phyloP scores from a whole-genome alignment of 2,113 vertebrate genomes.

The Bothrops jararaca region DNA sequence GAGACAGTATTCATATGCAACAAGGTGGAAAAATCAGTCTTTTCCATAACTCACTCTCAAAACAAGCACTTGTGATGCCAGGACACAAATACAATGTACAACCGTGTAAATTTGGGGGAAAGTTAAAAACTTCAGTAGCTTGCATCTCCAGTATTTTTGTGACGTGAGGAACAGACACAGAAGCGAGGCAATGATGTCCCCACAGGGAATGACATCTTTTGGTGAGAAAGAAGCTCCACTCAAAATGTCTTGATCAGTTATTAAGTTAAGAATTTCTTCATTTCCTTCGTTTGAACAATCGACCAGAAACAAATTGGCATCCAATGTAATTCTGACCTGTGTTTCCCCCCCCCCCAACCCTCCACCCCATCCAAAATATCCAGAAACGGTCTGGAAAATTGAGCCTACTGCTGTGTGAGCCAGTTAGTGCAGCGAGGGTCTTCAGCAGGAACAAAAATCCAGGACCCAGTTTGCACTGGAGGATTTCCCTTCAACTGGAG shows the following conservation, averaged over 20 bases:
- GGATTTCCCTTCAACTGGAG: neutral
- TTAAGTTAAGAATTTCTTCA: constrained; percentile 14
- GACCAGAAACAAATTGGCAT: constrained; percentile 30
- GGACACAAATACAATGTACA: neutral
- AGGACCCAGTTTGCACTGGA: constrained; percentile 18
- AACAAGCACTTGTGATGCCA: neutral
- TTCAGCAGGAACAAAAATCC: constrained; percentile 36
- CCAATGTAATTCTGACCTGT: constrained; percentile 44
- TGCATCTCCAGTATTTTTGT: neutral
- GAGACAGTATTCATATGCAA: neutral
- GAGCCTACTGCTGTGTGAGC: neutral
- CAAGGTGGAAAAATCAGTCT: neutral
- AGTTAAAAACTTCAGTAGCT: neutral
- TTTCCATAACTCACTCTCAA: neutral
- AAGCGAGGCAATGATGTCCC: neutral
- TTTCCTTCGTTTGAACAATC: constrained; percentile 49
- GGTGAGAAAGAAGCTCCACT: too few species aligned
- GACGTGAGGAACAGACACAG: neutral
- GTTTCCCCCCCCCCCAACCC: accelerated
- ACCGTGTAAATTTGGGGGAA: neutral
- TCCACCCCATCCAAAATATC: neutral
- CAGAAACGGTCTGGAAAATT: constrained; percentile 22
- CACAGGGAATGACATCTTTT: neutral
- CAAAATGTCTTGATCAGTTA: constrained; percentile 14
- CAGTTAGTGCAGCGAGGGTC: neutral